Conservation (phyloP, 1,140 invertebrate species). For the Acromyrmex echinatior region DNA sequence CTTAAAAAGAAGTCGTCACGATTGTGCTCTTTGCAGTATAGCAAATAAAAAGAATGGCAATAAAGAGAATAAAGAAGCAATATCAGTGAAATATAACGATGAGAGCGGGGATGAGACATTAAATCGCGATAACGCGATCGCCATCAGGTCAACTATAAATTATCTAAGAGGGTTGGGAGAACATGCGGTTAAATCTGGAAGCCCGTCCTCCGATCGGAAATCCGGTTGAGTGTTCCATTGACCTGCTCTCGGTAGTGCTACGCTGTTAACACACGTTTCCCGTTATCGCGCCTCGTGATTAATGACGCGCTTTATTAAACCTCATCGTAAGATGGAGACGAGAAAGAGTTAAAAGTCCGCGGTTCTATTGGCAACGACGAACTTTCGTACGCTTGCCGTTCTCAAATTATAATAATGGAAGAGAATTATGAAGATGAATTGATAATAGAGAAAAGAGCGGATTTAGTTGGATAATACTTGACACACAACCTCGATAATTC, state of each 20-base stretch:
- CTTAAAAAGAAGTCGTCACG: slow-evolving; percentile 10
- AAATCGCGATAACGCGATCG: slow-evolving; percentile 75
- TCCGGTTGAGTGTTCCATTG: slow-evolving; percentile 72
- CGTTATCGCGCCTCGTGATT: slow-evolving; percentile 51
- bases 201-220: slow-evolving; percentile 61
- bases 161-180: slow-evolving; percentile 58
- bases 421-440: background rate
- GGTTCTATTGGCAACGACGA: background rate
- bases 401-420: slow-evolving; percentile 33
- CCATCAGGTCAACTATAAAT: slow-evolving; percentile 67
- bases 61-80: background rate
- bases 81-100: background rate
- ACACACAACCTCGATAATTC: background rate
- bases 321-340: slow-evolving; percentile 8
- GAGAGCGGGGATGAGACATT: slow-evolving; percentile 58
- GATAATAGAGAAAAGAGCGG: slow-evolving; percentile 12
- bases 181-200: slow-evolving; percentile 52
- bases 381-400: background rate
- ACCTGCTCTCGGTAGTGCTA: slow-evolving; percentile 52
- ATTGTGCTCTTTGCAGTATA: background rate
- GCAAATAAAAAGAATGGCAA: slow-evolving; percentile 18
- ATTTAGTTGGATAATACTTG: background rate
- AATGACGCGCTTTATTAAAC: slow-evolving; percentile 58
- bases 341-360: slow-evolving; percentile 41
- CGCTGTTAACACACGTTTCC: slow-evolving; percentile 50